phyloP scores from a whole-genome alignment of 2,888 invertebrate species.

The Luffia ferchaultella region DNA sequence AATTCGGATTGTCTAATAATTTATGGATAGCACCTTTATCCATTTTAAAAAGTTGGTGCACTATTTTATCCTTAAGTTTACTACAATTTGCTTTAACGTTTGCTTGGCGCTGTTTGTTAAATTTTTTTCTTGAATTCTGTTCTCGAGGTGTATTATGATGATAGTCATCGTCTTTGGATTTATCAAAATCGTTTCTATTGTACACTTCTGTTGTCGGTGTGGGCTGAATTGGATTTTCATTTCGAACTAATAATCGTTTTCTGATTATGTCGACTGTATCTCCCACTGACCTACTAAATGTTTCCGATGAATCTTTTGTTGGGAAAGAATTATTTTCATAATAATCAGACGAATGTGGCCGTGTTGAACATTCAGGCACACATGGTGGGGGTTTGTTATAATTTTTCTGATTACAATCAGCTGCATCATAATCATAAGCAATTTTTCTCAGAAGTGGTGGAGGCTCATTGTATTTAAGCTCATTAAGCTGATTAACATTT shows the following conservation, averaged over 20 bases:
- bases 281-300: constrained; percentile 47
- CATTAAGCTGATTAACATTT: too few relatives aligned
- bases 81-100: constrained; percentile 40
- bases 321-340: constrained; percentile 38
- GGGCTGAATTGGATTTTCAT: constrained; percentile 24
- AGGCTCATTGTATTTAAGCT: too few relatives aligned
- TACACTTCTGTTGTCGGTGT: constrained; percentile 20
- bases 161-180: constrained; percentile 14
- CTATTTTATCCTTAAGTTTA: constrained; percentile 55
- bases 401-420: background rate
- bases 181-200: constrained; percentile 18
- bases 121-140: constrained; percentile 30
- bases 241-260: constrained; percentile 38
- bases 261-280: constrained; percentile 54
- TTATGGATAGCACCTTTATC: constrained; percentile 57
- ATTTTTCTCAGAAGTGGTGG: background rate
- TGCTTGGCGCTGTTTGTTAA: constrained; percentile 25
- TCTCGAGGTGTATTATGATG: constrained; percentile 23
- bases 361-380: constrained; percentile 9
- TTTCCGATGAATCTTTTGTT: constrained; percentile 34
- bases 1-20: constrained; percentile 53
- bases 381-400: background rate
- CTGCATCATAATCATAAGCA: background rate
- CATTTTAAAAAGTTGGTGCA: constrained; percentile 57
- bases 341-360: constrained; percentile 54